Evolutionary conservation across 2,113 vertebrate species (phyloP).

Genomic region (Papio anubis): DNA sequence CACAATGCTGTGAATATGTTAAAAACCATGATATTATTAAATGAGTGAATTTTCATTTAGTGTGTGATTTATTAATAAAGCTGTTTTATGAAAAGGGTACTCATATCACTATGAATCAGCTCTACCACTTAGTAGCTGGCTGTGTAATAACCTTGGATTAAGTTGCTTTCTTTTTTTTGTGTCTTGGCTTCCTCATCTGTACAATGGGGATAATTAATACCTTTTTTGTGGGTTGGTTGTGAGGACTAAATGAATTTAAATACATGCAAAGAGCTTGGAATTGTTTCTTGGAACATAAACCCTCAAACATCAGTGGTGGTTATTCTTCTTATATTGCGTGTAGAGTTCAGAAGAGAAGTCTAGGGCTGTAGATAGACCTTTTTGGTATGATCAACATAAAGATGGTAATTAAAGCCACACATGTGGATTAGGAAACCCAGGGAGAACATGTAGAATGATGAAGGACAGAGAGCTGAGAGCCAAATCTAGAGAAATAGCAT

Average conservation of each 20-base stretch:
- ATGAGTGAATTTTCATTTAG: neutral
- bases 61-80: conserved; percentile 5
- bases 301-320: neutral
- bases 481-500: conserved; percentile 17
- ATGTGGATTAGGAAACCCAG: neutral
- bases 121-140: neutral
- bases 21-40: neutral
- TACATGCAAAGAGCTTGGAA: neutral
- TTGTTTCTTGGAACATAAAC: conserved; percentile 31
- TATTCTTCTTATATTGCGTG: neutral
- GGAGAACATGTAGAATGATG: neutral
- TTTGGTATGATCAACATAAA: neutral
- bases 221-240: neutral
- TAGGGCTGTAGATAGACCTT: neutral
- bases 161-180: conserved; percentile 24
- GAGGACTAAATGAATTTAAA: neutral
- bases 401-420: conserved; percentile 16
- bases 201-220: neutral
- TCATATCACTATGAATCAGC: neutral
- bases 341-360: neutral
- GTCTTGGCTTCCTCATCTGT: neutral
- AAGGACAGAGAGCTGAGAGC: neutral
- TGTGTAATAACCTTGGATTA: neutral
- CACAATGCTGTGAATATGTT: neutral
- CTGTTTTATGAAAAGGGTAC: neutral